These are phyloP conservation scores for Drosophila sturtevanti DNA, from an alignment of 1,140 invertebrate genomes.

Conservation along the genomic window DNA sequence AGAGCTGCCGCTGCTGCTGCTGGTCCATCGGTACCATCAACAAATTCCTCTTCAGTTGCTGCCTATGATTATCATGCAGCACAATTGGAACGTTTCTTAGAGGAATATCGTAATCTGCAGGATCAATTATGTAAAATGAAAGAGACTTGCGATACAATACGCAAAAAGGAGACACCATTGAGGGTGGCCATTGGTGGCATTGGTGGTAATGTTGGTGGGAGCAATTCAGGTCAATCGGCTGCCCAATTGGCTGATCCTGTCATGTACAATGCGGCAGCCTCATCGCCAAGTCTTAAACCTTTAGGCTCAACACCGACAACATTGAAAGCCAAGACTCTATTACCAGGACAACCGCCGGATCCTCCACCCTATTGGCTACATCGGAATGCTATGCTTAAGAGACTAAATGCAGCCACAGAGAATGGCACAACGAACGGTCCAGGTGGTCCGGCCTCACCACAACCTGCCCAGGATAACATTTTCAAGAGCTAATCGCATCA, in stretches of 20 bases:
- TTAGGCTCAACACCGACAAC: slow-evolving; percentile 82
- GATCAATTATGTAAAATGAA: slow-evolving; percentile 91
- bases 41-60: slow-evolving; percentile 83
- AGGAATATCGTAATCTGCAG: slow-evolving; percentile 89
- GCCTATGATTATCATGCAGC: slow-evolving; percentile 90
- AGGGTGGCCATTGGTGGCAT: slow-evolving; percentile 76
- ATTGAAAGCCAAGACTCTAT: slow-evolving; percentile 84
- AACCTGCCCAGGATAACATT: slow-evolving; percentile 68
- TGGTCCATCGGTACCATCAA: slow-evolving; percentile 1
- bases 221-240: slow-evolving; percentile 56
- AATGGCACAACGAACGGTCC: slow-evolving; percentile 12
- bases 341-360: slow-evolving; percentile 83
- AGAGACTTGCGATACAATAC: slow-evolving; percentile 87
- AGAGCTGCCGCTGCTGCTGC: slow-evolving; percentile 50
- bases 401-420: slow-evolving; percentile 57
- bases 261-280: slow-evolving; percentile 79
- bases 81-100: slow-evolving; percentile 89
- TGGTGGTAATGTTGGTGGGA: background rate
- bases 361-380: slow-evolving; percentile 82
- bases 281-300: slow-evolving; percentile 82
- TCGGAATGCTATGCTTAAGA: slow-evolving; percentile 80
- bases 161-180: slow-evolving; percentile 83
- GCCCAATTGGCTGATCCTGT: slow-evolving; percentile 80
- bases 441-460: slow-evolving; percentile 45
- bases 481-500: slow-evolving; percentile 81